A percentile compares a stretch with the other conserved stretches of the same genome.
phyloP scores from a whole-genome alignment of 2,888 invertebrate species.

The Chromoteleia sp. region DNA sequence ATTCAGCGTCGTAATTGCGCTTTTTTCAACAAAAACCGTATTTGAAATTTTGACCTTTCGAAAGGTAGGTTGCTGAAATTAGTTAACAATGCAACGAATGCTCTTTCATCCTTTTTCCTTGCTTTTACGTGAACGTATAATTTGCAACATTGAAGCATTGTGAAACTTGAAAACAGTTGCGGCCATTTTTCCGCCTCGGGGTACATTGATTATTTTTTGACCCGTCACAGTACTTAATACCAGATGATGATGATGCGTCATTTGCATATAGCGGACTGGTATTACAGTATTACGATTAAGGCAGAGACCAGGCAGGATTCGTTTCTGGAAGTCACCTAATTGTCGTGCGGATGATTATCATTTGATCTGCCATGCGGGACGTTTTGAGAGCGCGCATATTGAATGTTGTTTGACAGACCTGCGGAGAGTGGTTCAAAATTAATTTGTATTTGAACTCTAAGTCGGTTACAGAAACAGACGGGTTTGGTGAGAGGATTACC shows the following conservation, averaged over 20 bases:
- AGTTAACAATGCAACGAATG: no score
- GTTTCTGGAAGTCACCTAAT: constrained; percentile 43
- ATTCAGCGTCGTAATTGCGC: no score
- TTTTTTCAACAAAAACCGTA: no score
- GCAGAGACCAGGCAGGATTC: constrained; percentile 3
- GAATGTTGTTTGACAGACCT: constrained; percentile 13
- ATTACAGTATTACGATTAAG: no score
- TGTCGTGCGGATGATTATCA: constrained; percentile 17
- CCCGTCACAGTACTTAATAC: constrained; percentile 24
- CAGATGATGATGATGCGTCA: constrained; percentile 17
- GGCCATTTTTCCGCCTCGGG: no score
- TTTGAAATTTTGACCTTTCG: no score
- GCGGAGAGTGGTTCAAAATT: constrained; percentile 19
- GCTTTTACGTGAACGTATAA: no score
- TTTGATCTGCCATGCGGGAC: constrained; percentile 17
- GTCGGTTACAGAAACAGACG: background rate
- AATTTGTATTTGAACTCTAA: background rate
- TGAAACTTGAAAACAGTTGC: no score
- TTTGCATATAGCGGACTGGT: background rate
- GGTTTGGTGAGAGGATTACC: background rate
- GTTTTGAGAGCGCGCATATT: constrained; percentile 9
- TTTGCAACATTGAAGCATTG: no score
- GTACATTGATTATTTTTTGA: constrained; percentile 5
- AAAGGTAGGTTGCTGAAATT: no score
- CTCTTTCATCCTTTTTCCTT: no score